Evolutionary conservation across 2,888 invertebrate genomes (phyloP).

Genomic region (Fabriciana adippe): DNA sequence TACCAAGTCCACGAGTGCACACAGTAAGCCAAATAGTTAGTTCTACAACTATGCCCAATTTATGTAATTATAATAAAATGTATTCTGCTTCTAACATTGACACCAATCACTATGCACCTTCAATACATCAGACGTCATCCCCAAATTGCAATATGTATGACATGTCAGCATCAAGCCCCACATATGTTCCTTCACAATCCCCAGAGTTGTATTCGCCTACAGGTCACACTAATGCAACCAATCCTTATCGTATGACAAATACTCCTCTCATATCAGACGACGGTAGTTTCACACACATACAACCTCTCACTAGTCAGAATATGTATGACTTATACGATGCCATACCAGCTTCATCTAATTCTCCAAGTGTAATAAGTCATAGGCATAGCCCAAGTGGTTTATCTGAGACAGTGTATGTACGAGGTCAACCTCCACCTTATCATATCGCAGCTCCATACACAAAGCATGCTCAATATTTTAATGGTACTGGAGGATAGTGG

Average conservation of each 20-base stretch:
- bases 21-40: slow-evolving; percentile 76
- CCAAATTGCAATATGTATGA: slow-evolving; percentile 71
- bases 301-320: slow-evolving; percentile 73
- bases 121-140: slow-evolving; percentile 58
- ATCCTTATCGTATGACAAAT: slow-evolving; percentile 77
- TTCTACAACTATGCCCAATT: slow-evolving; percentile 78
- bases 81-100: slow-evolving; percentile 60
- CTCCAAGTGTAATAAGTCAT: slow-evolving; percentile 67
- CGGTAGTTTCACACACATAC: slow-evolving; percentile 74
- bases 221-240: slow-evolving; percentile 76
- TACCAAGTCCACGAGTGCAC: slow-evolving; percentile 67
- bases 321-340: slow-evolving; percentile 77
- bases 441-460: slow-evolving; percentile 92
- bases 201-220: slow-evolving; percentile 77
- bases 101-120: slow-evolving; percentile 58
- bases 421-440: slow-evolving; percentile 89
- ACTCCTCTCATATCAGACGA: slow-evolving; percentile 77
- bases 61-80: slow-evolving; percentile 68
- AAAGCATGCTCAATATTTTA: slow-evolving; percentile 88
- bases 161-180: slow-evolving; percentile 66
- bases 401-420: slow-evolving; percentile 64
- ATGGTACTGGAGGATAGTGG: slow-evolving; percentile 77
- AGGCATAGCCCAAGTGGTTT: slow-evolving; percentile 69
- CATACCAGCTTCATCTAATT: slow-evolving; percentile 67
- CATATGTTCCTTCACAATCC: slow-evolving; percentile 73